phyloP scores from a whole-genome alignment of 2,797 vertebrate genomes.

The Dermochelys coriacea region DNA sequence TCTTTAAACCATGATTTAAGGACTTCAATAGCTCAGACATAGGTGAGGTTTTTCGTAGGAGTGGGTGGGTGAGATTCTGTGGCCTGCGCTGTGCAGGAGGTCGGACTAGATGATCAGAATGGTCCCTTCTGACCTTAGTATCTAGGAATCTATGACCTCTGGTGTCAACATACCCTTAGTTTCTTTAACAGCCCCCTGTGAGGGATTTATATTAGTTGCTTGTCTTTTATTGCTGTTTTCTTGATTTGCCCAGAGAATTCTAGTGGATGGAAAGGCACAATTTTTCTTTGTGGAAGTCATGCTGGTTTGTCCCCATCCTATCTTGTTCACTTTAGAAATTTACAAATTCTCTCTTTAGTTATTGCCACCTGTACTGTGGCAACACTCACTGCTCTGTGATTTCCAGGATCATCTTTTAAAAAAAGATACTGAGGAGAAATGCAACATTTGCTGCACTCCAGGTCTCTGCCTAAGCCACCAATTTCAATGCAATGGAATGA shows the following conservation, averaged over 20 bases:
- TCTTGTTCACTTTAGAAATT: neutral
- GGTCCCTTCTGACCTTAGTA: no score
- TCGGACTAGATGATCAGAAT: no score
- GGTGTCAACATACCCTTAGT: no score
- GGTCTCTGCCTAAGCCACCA: neutral
- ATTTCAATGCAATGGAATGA: neutral
- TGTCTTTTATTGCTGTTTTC: neutral
- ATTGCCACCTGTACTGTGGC: neutral
- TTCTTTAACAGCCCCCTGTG: neutral
- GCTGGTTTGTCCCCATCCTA: neutral
- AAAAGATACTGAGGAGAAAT: neutral
- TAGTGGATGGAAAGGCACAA: neutral
- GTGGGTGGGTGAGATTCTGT: no score
- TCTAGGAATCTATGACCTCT: no score
- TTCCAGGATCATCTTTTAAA: neutral
- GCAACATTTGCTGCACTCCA: rapidly evolving
- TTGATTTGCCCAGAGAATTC: neutral
- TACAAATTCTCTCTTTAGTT: neutral
- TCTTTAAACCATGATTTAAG: no score
- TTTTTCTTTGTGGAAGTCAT: neutral
- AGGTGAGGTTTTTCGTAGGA: no score
- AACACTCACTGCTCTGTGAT: neutral
- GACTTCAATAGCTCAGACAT: no score
- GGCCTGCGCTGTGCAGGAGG: no score
- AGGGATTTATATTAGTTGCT: neutral